phyloP scores from a whole-genome alignment of 2,888 invertebrate species.

The Watsonalla binaria region DNA sequence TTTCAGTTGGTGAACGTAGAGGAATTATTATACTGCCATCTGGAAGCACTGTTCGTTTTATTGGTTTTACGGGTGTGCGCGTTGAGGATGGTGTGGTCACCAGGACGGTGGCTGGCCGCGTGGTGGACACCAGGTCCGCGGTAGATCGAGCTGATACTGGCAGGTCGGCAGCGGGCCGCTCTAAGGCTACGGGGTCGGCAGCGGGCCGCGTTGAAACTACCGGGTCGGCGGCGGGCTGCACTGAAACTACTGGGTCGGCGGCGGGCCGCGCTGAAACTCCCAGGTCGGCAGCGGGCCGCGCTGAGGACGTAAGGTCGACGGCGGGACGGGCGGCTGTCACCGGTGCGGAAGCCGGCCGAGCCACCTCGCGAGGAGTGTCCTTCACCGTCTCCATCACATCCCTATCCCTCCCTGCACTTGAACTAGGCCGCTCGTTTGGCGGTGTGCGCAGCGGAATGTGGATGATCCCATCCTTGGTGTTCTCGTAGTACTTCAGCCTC shows the following conservation, averaged over 20 bases:
- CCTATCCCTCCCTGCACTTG: conserved; percentile 13
- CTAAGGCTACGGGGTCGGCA: conserved; percentile 26
- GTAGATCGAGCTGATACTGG: conserved; percentile 30
- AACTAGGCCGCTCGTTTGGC: conserved; percentile 78
- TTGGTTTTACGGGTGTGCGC: conserved; percentile 48
- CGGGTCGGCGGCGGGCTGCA: conserved; percentile 33
- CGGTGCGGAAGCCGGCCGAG: conserved; percentile 33
- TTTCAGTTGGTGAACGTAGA: conserved; percentile 69
- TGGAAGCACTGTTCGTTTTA: conserved; percentile 61
- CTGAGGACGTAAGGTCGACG: conserved; percentile 24
- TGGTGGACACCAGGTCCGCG: conserved; percentile 27
- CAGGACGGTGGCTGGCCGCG: conserved; percentile 16
- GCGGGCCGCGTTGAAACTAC: conserved; percentile 32
- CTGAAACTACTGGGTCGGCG: conserved; percentile 25
- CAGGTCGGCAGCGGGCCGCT: conserved; percentile 33
- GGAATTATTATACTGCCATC: conserved; percentile 80
- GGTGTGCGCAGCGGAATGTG: conserved; percentile 88
- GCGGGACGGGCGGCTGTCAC: conserved; percentile 33
- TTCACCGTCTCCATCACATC: conserved; percentile 8
- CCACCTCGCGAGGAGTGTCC: conserved; percentile 20
- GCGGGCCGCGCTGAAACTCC: conserved; percentile 32
- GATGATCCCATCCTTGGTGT: conserved; percentile 81
- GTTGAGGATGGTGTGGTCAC: conserved; percentile 19
- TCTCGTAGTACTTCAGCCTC: conserved; percentile 80
- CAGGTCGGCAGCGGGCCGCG: conserved; percentile 33